phyloP scores from a whole-genome alignment of 2,888 invertebrate species.

The Mimumesa dahlbomi region DNA sequence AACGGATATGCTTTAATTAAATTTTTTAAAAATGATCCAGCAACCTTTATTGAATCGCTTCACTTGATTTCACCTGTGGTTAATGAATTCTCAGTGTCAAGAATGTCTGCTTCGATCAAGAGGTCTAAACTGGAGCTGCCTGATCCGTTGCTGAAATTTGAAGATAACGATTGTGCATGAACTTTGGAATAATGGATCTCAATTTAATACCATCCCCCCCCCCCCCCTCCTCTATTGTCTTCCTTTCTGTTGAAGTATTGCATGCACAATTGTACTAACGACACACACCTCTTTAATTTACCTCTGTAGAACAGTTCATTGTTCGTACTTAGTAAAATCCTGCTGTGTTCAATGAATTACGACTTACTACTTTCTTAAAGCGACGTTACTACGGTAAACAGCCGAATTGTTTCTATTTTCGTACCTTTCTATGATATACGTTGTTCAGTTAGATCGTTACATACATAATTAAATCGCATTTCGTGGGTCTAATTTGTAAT shows the following conservation, averaged over 20 bases:
- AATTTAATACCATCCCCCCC: slow-evolving; percentile 51
- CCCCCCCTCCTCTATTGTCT: too few relatives aligned
- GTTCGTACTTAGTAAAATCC: slow-evolving; percentile 28
- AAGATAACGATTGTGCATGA: slow-evolving; percentile 60
- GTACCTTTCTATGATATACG: neutral
- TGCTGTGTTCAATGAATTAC: slow-evolving; percentile 44
- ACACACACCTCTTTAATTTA: slow-evolving; percentile 34
- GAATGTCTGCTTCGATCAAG: slow-evolving; percentile 62
- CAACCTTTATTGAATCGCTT: too few relatives aligned
- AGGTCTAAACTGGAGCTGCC: slow-evolving; percentile 61
- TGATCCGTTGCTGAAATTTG: slow-evolving; percentile 54
- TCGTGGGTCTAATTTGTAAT: neutral
- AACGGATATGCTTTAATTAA: too few relatives aligned
- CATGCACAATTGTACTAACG: slow-evolving; percentile 54
- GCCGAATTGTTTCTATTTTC: neutral
- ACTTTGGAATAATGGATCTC: slow-evolving; percentile 61
- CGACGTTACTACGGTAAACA: neutral
- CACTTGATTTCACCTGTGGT: too few relatives aligned
- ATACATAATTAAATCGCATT: neutral
- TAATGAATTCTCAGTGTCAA: slow-evolving; percentile 66
- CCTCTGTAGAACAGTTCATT: slow-evolving; percentile 36
- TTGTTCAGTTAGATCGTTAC: neutral
- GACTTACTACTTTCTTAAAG: neutral
- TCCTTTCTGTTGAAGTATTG: slow-evolving; percentile 57
- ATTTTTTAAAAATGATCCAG: too few relatives aligned